Percentiles rank a stretch among this genome's conserved stretches.
phyloP scores from a whole-genome alignment of 1,140 invertebrate genomes.

The Drosophila nebulosa region DNA sequence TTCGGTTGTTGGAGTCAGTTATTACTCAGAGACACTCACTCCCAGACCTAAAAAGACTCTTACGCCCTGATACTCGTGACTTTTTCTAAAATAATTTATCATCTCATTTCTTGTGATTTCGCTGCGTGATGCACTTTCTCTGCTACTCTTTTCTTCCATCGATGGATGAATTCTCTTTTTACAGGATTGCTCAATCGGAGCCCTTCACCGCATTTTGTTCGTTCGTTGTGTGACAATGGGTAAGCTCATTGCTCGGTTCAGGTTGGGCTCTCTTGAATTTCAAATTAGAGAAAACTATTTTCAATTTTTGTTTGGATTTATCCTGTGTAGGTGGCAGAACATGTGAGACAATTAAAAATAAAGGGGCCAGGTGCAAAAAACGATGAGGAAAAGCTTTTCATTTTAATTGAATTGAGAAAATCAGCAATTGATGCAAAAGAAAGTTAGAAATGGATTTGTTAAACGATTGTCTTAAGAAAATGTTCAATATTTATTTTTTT shows the following conservation, averaged over 20 bases:
- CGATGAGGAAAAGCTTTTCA: not conserved
- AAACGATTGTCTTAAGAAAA: too few species aligned
- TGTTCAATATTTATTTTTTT: too few species aligned
- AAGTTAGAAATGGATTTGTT: too few species aligned
- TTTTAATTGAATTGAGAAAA: not conserved
- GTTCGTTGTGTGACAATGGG: not conserved
- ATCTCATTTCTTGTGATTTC: not conserved
- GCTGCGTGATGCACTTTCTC: not conserved
- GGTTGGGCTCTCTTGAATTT: conserved; percentile 43
- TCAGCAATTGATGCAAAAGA: not conserved
- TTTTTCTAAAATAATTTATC: conserved; percentile 2
- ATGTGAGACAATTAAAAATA: conserved; percentile 59
- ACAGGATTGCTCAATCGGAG: not conserved
- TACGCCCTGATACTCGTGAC: not conserved
- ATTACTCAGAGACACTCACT: not conserved
- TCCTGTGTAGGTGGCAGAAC: conserved; percentile 54
- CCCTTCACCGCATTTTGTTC: not conserved
- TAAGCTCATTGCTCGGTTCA: not conserved
- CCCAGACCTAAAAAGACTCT: not conserved
- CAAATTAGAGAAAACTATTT: conserved; percentile 59
- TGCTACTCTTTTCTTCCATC: not conserved
- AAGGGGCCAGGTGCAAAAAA: not conserved
- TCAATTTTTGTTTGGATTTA: conserved; percentile 15
- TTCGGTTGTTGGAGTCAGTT: not conserved
- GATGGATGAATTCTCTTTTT: not conserved